These are phyloP conservation scores for Plecturocebus donacophilus DNA, from an alignment of 2,113 vertebrate species.

Conservation along the genomic window DNA sequence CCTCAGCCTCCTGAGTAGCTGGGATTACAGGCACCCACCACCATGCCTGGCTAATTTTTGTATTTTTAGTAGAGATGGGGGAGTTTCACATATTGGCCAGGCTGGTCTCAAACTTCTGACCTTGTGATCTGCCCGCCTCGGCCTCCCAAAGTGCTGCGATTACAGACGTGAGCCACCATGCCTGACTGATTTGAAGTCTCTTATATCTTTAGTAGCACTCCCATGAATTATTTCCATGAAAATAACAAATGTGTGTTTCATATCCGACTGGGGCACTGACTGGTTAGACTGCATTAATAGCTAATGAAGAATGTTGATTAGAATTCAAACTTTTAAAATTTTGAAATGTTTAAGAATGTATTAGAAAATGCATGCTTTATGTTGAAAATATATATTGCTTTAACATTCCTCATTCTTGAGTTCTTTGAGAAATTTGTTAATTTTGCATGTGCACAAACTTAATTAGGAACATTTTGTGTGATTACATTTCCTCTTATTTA, in stretches of 20 bases:
- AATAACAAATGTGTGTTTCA: not conserved
- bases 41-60: too few relatives aligned
- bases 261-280: not conserved
- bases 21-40: too few relatives aligned
- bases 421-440: not conserved
- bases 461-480: not conserved
- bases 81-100: too few relatives aligned
- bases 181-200: not conserved
- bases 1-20: too few relatives aligned
- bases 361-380: constrained; percentile 56
- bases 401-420: constrained; percentile 51
- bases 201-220: not conserved
- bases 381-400: constrained; percentile 68
- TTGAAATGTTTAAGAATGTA: constrained; percentile 57
- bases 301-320: constrained; percentile 62
- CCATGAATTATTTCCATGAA: not conserved
- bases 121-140: too few relatives aligned
- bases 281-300: constrained; percentile 68
- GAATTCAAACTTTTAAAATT: constrained; percentile 55
- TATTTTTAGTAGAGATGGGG: too few relatives aligned
- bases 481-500: constrained; percentile 45
- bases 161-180: too few relatives aligned
- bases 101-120: too few relatives aligned
- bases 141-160: too few relatives aligned
- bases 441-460: not conserved